Percentiles rank a stretch among this genome's conserved stretches.
phyloP scores from a whole-genome alignment of 2,797 vertebrate species.

The Lithobates pipiens region DNA sequence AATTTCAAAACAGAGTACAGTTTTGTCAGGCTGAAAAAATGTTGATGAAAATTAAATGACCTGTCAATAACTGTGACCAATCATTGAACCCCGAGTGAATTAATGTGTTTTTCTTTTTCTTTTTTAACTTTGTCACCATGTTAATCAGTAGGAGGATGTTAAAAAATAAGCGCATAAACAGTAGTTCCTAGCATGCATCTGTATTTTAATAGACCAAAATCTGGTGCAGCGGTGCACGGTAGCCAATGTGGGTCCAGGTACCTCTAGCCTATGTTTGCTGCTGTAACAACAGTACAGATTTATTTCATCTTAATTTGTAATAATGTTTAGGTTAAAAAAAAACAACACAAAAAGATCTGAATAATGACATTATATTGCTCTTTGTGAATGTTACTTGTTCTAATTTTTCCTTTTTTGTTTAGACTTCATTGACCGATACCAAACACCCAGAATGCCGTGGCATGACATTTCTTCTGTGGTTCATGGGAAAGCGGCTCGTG shows the following conservation, averaged over 20 bases:
- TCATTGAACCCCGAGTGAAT: not conserved
- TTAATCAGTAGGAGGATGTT: too few species aligned
- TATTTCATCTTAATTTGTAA: too few species aligned
- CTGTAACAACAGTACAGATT: too few species aligned
- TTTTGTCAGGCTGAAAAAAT: not conserved
- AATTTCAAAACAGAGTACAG: not conserved
- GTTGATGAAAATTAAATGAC: not conserved
- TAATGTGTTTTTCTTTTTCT: not conserved
- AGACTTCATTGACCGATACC: constrained; percentile 96
- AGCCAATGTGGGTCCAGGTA: too few species aligned
- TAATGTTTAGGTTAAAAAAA: too few species aligned
- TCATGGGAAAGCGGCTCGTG: constrained; percentile 89
- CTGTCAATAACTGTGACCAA: not conserved
- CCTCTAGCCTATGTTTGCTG: too few species aligned
- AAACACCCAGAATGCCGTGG: constrained; percentile 96
- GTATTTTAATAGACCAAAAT: too few species aligned
- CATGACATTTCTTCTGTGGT: constrained; percentile 93
- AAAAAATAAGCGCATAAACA: too few species aligned
- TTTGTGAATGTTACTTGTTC: not conserved
- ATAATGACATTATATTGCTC: not conserved
- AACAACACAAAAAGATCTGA: too few species aligned
- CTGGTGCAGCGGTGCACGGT: too few species aligned
- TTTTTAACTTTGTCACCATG: too few species aligned
- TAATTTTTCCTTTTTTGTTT: not conserved
- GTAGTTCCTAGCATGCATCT: too few species aligned